Evolutionary conservation across 1,140 invertebrate genomes (phyloP).

Genomic region (Pogonus chalceus): DNA sequence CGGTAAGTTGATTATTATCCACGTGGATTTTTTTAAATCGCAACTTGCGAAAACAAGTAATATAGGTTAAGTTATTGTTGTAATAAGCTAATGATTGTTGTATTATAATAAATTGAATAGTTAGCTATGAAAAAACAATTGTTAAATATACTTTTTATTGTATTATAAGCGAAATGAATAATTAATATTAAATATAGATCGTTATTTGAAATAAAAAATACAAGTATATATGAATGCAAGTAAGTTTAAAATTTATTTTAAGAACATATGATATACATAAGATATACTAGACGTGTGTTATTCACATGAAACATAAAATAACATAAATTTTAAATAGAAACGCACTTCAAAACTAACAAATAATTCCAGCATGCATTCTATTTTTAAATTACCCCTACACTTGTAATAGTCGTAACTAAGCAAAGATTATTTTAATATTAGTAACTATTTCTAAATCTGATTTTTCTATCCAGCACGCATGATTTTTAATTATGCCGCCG

Average conservation of each 20-base stretch:
- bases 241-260: background rate
- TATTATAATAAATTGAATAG: too few relatives aligned
- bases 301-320: constrained; percentile 8
- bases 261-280: background rate
- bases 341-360: constrained; percentile 9
- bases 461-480: constrained; percentile 22
- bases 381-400: constrained; percentile 23
- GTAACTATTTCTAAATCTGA: constrained; percentile 25
- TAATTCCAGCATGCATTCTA: constrained; percentile 5
- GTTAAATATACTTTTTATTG: too few relatives aligned
- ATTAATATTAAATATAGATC: too few relatives aligned
- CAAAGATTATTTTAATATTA: constrained; percentile 28
- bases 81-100: too few relatives aligned
- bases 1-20: too few relatives aligned
- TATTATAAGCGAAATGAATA: too few relatives aligned
- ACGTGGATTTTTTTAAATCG: too few relatives aligned
- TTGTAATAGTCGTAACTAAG: constrained; percentile 18
- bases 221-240: background rate
- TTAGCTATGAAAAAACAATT: too few relatives aligned
- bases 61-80: too few relatives aligned
- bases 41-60: too few relatives aligned
- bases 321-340: background rate
- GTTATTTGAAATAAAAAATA: too few relatives aligned
- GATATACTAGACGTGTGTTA: background rate
- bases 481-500: constrained; percentile 19